Evolutionary conservation across 2,113 vertebrate species (phyloP), one percentile per base, ranked within the genome.

Genomic region (Macaca mulatta): DNA sequence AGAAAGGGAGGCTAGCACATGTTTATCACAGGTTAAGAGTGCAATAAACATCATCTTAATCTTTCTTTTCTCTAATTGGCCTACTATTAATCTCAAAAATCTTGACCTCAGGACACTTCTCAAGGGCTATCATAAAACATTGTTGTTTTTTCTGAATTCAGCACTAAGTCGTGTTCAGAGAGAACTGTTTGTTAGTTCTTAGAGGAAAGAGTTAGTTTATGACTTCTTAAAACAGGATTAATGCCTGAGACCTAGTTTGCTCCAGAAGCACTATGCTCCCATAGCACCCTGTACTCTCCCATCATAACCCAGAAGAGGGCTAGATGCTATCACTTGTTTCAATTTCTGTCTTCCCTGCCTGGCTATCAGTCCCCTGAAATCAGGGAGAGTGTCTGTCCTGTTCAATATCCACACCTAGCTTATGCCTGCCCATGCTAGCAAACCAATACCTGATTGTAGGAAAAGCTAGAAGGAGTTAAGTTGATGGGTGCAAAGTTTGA

Each of bases 111-210:
- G 55, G 75, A 79, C 3, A 20, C 18, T 48, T 78, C 52, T 55
- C n/a, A 75, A 74, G 20, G 32, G 6, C 59, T 69, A 1, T 79
- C 32, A 14, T 10, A 38, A 79, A 69, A 22, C 9, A 43, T 6
- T 32, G 32, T 22, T 38, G 23, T 84, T 83, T 74, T 45, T 32
- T 70, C 45, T 81, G 16, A 75, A 61, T 78, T 59, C 32, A 74
- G 6, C 50, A 22, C 45, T 80, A 8, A 20, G 50, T 38, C 1
- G 4, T 61, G 9, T 93, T 91, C n/a, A 52, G 22, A 85, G 85
- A 91, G 40, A 85, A 55, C 43, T 78, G 6, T 43, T 96, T 87
- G 35, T 67, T 78, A 35, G 72, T 55, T 75, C 59, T 86, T 80
- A 61, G 74, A 94, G 48, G 27, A 12, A 12, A 57, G 6, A 67